Evolutionary conservation across 2,797 vertebrate genomes (phyloP).

Genomic region (Gallinago nigripennis): DNA sequence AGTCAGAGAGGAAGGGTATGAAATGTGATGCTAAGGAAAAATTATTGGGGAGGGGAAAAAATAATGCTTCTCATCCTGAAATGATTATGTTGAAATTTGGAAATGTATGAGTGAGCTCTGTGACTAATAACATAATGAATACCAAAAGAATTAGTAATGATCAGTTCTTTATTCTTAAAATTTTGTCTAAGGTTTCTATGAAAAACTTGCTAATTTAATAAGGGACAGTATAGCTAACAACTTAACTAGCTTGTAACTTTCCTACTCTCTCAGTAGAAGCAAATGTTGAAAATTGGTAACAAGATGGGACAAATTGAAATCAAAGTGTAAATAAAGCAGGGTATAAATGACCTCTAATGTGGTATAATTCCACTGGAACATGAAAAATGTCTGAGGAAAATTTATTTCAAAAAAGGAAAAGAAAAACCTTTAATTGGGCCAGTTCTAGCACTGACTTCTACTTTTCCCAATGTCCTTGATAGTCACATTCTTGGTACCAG

Average conservation of each 20-base stretch:
- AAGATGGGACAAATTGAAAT: conserved; percentile 24
- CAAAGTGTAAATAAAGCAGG: not conserved
- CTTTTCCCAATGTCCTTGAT: not conserved
- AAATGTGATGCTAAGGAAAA: conserved; percentile 41
- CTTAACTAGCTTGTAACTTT: conserved; percentile 18
- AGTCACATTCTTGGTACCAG: fast-evolving
- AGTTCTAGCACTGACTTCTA: not conserved
- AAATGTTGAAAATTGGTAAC: conserved; percentile 56
- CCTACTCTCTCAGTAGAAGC: conserved; percentile 23
- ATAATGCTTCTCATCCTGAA: conserved; percentile 48
- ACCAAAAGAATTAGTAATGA: conserved; percentile 59
- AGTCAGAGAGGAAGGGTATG: not conserved
- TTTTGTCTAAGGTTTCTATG: conserved; percentile 48
- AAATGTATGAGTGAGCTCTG: conserved; percentile 54
- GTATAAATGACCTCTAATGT: not conserved
- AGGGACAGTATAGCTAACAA: conserved; percentile 17
- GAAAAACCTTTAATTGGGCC: not conserved
- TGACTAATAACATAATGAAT: conserved; percentile 67
- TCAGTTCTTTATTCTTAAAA: conserved; percentile 25
- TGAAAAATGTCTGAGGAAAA: not conserved
- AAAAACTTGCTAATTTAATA: conserved; percentile 58
- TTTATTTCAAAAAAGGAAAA: not conserved
- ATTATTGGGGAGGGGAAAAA: conserved; percentile 11
- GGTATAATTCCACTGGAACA: not conserved
- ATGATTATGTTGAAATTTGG: conserved; percentile 62